Evolutionary conservation across 2,888 invertebrate genomes (phyloP).

Genomic region (Xylophagus ater): DNA sequence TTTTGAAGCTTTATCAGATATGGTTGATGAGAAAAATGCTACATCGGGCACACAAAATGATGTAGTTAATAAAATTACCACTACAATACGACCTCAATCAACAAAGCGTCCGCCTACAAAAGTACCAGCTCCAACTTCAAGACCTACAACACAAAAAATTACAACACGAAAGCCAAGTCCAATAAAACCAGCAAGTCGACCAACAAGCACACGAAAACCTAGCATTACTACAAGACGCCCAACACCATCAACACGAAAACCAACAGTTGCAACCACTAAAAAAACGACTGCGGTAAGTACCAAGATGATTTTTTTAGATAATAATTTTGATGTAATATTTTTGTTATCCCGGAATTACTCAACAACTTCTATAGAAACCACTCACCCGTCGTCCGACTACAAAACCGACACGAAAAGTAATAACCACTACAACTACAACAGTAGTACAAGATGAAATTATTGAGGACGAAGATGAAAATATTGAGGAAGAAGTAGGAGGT

Average conservation of each 20-base stretch:
- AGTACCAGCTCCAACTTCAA: conserved; percentile 19
- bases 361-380: no score
- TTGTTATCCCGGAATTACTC: no score
- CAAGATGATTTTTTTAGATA: neutral
- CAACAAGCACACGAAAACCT: conserved; percentile 42
- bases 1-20: conserved; percentile 67
- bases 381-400: conserved; percentile 27
- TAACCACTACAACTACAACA: conserved; percentile 30
- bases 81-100: conserved; percentile 16
- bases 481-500: conserved; percentile 25
- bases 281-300: conserved; percentile 32
- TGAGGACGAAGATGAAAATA: conserved; percentile 32
- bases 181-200: conserved; percentile 16
- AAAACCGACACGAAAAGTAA: conserved; percentile 29
- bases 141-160: conserved; percentile 28
- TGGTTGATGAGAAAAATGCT: conserved; percentile 49
- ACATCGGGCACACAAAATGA: conserved; percentile 16
- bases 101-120: conserved; percentile 16
- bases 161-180: conserved; percentile 31
- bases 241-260: conserved; percentile 28
- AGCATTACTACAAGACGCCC: conserved; percentile 24
- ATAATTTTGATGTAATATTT: neutral
- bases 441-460: conserved; percentile 27
- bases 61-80: conserved; percentile 4
- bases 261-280: conserved; percentile 35